Evolutionary conservation across 2,888 invertebrate genomes (phyloP).

Genomic region (Drosophila fungiperda): DNA sequence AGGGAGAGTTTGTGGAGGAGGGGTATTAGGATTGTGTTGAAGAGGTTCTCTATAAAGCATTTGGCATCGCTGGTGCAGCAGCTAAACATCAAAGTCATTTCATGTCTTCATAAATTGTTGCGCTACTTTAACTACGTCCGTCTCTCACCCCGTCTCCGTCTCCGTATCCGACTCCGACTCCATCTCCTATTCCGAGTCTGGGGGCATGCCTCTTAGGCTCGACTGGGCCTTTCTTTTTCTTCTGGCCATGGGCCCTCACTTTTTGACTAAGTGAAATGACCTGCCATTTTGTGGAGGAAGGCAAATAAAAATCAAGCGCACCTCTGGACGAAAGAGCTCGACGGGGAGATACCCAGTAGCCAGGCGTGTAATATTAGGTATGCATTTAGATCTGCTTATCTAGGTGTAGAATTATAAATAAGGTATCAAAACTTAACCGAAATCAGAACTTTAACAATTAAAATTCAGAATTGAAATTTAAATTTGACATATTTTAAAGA

Average conservation of each 20-base stretch:
- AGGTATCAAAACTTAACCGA: neutral
- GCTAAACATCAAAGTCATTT: constrained; percentile 78
- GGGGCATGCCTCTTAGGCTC: constrained; percentile 48
- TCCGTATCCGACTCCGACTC: neutral
- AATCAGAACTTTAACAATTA: neutral
- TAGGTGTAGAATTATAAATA: neutral
- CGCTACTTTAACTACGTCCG: constrained; percentile 58
- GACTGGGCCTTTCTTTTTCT: constrained; percentile 42
- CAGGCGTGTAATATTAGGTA: neutral
- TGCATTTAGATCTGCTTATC: neutral
- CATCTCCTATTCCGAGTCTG: constrained; percentile 7
- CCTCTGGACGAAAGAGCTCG: neutral
- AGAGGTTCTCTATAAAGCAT: constrained; percentile 4
- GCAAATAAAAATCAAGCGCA: constrained; percentile 20
- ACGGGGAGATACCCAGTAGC: neutral
- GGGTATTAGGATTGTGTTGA: neutral
- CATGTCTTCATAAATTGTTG: constrained; percentile 76
- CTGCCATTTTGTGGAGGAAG: constrained; percentile 69
- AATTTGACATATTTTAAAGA: neutral
- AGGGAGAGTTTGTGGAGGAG: neutral
- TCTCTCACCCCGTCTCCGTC: constrained; percentile 12
- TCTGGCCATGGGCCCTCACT: constrained; percentile 39
- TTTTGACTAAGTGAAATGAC: constrained; percentile 76
- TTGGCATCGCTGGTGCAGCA: constrained; percentile 43
- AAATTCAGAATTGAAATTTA: neutral